phyloP scores from a whole-genome alignment of 2,797 vertebrate species.

The Melanotaenia trifasciata region DNA sequence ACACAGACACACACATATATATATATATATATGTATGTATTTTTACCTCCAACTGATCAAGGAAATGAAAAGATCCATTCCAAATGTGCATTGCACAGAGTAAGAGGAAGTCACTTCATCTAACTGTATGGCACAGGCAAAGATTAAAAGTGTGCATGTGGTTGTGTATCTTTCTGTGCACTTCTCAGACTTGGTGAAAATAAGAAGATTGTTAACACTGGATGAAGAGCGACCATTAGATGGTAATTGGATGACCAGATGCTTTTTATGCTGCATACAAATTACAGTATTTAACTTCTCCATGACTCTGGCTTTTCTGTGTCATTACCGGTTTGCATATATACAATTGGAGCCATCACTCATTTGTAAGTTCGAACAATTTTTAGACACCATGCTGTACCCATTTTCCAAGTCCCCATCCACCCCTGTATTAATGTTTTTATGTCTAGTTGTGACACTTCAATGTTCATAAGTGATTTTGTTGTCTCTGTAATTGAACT shows the following conservation, averaged over 20 bases:
- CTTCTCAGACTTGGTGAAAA: constrained; percentile 52
- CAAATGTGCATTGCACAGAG: constrained; percentile 49
- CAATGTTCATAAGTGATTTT: constrained; percentile 15
- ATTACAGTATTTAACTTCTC: constrained; percentile 68
- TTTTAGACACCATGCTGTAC: background rate
- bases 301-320: constrained; percentile 41
- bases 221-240: constrained; percentile 75
- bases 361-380: constrained; percentile 22
- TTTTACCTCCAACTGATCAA: constrained; percentile 46
- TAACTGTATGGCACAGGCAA: constrained; percentile 38
- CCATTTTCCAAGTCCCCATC: background rate
- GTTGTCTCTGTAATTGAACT: constrained; percentile 26
- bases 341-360: constrained; percentile 40
- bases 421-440: background rate
- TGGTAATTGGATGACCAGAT: constrained; percentile 79
- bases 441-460: constrained; percentile 16
- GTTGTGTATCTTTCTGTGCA: constrained; percentile 15
- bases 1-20: constrained; percentile 4
- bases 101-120: constrained; percentile 28
- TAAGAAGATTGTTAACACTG: constrained; percentile 69
- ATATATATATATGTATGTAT: constrained; percentile 26
- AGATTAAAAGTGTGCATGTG: constrained; percentile 42
- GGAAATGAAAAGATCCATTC: constrained; percentile 53
- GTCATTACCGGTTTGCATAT: constrained; percentile 41
- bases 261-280: constrained; percentile 69